Base-by-base conservation (phyloP, 2,797 vertebrate species). In the Enteromius mattozi region DNA sequence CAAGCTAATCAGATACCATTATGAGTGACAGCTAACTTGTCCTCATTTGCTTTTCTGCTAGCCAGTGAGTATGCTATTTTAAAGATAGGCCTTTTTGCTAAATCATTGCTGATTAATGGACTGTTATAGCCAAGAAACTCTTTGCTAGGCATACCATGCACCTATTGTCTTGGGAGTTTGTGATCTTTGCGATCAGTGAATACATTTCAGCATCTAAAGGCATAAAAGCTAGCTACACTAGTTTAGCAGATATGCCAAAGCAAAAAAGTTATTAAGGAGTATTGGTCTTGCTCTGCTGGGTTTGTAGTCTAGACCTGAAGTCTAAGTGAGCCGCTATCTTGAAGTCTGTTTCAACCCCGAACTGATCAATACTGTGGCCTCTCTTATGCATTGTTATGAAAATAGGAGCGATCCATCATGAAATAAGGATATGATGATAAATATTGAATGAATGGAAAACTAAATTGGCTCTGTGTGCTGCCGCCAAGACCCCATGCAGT, bases 321-420 rank as follows among this genome's bases (percentile, higher is more conserved):
- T 85, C 84, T 88, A 86, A 88, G 78, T 75, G 78, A 87, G 33
- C 78, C 33, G 45, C 83, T 82, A 85, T 87, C 80, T 78, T 83
- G 49, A 83, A 88, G 86, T 86, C 81, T 81, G 65, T 78, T 85
- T 69, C 49, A 84, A 76, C 78, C 61, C 75, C 37, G 13, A 65
- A 70, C 78, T 78, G 74, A 89, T 89, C 90, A 87, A 91, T 89
- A 89, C 75, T 8, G 21, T 7, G 2, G 70, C 75, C 63, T 84
- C 83, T 72, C 78, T 88, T 86, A 81, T 72, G 71, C 82, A 86
- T 87, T 88, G 89, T 87, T 85, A 88, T 87, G 86, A 86, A 89
- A 88, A 88, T 78, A 51, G 61, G 14, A 59, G 78, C 47, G 42
- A 80, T 88, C 84, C 87, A 74, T 88, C 86, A 83, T 81, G 24